Evolutionary conservation across 2,797 vertebrate genomes (phyloP), one percentile per base, ranked within the genome.

Genomic region (Tadarida brasiliensis): DNA sequence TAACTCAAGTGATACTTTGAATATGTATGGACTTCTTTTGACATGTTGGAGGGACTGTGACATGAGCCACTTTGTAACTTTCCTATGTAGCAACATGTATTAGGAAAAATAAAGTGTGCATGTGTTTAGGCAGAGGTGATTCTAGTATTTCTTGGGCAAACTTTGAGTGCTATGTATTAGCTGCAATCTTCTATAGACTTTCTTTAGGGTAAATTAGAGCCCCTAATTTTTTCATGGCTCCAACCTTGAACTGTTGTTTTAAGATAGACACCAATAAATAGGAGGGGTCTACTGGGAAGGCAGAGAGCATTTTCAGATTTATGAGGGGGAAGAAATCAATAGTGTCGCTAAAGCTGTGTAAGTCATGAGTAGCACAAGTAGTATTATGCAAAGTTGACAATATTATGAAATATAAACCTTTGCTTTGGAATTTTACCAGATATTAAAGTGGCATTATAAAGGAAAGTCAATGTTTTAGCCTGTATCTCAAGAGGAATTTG

Each of bases 161-260:
- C 47, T 95, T 68, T 83, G 77, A 59, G 11, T 90, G 90, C 33
- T 93, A 30, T 94, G 54, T 78, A 96, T 95, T 78, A 88, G 83
- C 22, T 78, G 3, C 83, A 54, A 96, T 92, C 70, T 81, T 93
- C 54, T 47, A 1, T 94, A 87, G 87, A 24, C 63, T 97, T 97
- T 92, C 87, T 65, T 6, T 70, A 16, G 91, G 92, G 70, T 91
- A 96, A 97, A 94, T 97, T 96, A 97, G 95, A 98, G 28, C 87
- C 86, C 85, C 5, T 19, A 96, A 96, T 98, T 93, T 98, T 99
- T 99, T 99, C 98, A 99, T 98, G 98, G 98, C 98, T 98, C 98
- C 99, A 98, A 99, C 98, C 98, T 98, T 99, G 98, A 99, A 98
- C 98, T 98, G 97, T 98, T 98, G 98, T 99, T 99, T 99, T 98